Percentiles rank a stretch among this genome's conserved stretches.
Conservation (phyloP, 2,888 invertebrate genomes). For the Encarsia formosa region DNA sequence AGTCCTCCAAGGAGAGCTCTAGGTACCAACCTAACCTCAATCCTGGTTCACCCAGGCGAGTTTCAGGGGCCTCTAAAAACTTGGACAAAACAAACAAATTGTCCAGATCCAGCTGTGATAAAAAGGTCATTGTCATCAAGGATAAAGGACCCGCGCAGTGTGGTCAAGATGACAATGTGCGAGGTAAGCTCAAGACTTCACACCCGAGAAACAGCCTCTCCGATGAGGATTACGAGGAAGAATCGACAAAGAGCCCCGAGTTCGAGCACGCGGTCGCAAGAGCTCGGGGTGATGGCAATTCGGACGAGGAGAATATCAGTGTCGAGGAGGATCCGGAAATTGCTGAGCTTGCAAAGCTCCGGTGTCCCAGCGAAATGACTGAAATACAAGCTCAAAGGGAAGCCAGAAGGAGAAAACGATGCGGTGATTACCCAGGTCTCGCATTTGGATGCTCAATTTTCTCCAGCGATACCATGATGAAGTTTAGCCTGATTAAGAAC, state of each 20-base stretch:
- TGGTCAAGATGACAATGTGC: constrained; percentile 38
- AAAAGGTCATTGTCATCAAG: constrained; percentile 29
- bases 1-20: neutral
- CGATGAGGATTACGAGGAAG: constrained; percentile 13
- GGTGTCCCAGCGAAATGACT: constrained; percentile 85
- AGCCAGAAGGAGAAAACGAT: constrained; percentile 69
- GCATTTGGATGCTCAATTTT: constrained; percentile 90
- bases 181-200: neutral
- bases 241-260: constrained; percentile 29
- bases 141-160: constrained; percentile 47
- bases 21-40: neutral
- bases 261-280: constrained; percentile 52
- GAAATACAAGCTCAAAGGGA: constrained; percentile 85
- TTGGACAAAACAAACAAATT: neutral
- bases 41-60: constrained; percentile 10
- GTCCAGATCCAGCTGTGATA: constrained; percentile 14
- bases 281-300: constrained; percentile 48
- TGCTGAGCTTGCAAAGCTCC: constrained; percentile 75
- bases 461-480: constrained; percentile 96
- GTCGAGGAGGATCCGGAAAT: constrained; percentile 72
- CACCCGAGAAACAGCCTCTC: constrained; percentile 7
- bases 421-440: constrained; percentile 88
- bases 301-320: constrained; percentile 45
- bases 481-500: constrained; percentile 93
- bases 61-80: neutral